phyloP scores from a whole-genome alignment of 2,113 vertebrate species.

The Garra rufa region DNA sequence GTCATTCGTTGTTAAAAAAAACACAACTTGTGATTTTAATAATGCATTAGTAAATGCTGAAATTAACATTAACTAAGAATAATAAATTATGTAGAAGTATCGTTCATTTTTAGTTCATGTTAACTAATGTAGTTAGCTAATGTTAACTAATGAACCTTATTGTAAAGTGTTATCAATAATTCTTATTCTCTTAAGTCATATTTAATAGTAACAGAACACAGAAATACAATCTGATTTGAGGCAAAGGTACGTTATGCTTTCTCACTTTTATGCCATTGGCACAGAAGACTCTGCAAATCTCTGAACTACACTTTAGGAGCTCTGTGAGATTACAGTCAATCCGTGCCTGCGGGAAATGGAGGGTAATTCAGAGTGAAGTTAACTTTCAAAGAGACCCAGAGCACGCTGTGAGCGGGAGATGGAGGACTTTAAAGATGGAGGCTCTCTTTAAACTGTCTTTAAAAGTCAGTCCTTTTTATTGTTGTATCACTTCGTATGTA shows the following conservation, averaged over 20 bases:
- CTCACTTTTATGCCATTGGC: not conserved
- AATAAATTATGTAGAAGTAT: no score
- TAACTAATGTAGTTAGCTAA: no score
- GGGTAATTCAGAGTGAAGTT: not conserved
- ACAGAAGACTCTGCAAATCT: not conserved
- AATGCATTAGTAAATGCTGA: no score
- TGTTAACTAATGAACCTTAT: no score
- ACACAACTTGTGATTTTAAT: no score
- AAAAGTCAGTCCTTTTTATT: not conserved
- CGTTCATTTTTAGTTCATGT: no score
- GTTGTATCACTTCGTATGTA: not conserved
- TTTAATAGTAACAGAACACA: not conserved
- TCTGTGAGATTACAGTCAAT: not conserved
- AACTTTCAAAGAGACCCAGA: not conserved
- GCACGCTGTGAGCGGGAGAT: not conserved
- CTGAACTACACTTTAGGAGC: not conserved
- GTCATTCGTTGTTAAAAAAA: no score
- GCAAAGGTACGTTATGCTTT: not conserved
- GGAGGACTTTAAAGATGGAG: not conserved
- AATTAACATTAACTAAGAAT: no score
- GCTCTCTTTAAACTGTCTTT: not conserved
- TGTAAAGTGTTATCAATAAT: no score
- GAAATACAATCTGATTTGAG: not conserved
- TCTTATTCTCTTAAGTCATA: not conserved
- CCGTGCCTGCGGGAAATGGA: not conserved